Evolutionary conservation across 2,888 invertebrate species (phyloP), one percentile per base, ranked within the genome.

Genomic region (Drosophila merina): DNA sequence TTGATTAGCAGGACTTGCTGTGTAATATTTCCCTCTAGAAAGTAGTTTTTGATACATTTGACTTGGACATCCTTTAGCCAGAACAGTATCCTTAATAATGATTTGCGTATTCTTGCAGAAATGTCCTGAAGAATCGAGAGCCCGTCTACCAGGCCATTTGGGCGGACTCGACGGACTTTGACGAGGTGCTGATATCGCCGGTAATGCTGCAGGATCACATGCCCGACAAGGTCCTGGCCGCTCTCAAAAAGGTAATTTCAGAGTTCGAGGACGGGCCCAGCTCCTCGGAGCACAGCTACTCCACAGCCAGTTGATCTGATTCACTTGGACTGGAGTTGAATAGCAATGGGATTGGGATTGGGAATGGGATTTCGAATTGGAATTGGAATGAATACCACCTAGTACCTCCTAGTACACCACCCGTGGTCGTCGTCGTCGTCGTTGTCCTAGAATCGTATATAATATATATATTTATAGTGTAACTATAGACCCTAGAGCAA

Each of bases 161-260:
- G 97, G 96, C 96, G 0, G 95, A 95, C 74, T 96, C 96, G 79
- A 94, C 94, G 44, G 96, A 96, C 90, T 97, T 97, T 90, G 96
- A 96, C 90, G 96, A 97, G 92, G 96, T 97, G 20, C 93, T 97
- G 57, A 96, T 97, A 75, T 97, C 97, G 28, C 97, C 97, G 0
- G 96, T 96, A 54, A 97, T 97, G 97, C 93, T 97, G 70, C 96
- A 96, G 91, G 97, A 97, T 91, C 97, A 97, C 91, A 97, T 97
- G 97, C 97, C 97, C 31, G 96, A 97, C 90, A 95, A 95, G 90
- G 95, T 97, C 64, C 92, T 97, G 79, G 95, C 95, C 73, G 97
- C 96, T 30, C 93, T 97, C 72, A 95, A 96, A 92, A 96, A 96
- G 95, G 97, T 97, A 94, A 92, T 93, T 81, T 70, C 80, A 69